Conservation (phyloP, 1,140 invertebrate genomes). For the Hydropsyche tenuis region DNA sequence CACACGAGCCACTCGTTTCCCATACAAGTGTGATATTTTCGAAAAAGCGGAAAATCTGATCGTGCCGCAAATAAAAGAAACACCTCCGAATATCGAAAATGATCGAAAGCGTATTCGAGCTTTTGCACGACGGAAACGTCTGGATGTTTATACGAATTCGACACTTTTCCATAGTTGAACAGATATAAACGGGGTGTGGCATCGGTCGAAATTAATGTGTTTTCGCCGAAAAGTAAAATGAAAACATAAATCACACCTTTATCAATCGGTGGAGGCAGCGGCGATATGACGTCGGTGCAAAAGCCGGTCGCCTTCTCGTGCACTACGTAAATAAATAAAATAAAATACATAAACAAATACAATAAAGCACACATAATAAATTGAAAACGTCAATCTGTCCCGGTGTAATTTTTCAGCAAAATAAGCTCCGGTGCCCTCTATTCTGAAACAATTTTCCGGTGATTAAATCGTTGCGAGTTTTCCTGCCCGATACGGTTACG, state of each 20-base stretch:
- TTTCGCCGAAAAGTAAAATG: constrained; percentile 30
- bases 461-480: constrained; percentile 45
- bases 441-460: constrained; percentile 43
- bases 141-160: no score
- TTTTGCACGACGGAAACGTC: no score
- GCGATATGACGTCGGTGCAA: constrained; percentile 29
- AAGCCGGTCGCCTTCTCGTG: background rate
- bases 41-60: background rate
- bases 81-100: no score
- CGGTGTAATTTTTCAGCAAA: constrained; percentile 44
- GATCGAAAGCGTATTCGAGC: no score
- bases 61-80: no score
- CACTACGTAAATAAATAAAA: constrained; percentile 38
- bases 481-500: constrained; percentile 42
- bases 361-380: constrained; percentile 45
- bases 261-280: constrained; percentile 17
- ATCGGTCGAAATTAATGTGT: constrained; percentile 33
- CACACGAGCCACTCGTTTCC: background rate
- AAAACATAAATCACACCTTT: constrained; percentile 36
- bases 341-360: constrained; percentile 6
- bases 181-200: constrained; percentile 10
- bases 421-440: constrained; percentile 19
- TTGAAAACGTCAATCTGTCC: constrained; percentile 46
- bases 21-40: background rate
- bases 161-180: background rate